Conservation (phyloP, 2,797 vertebrate species). For the Cuculus canorus region DNA sequence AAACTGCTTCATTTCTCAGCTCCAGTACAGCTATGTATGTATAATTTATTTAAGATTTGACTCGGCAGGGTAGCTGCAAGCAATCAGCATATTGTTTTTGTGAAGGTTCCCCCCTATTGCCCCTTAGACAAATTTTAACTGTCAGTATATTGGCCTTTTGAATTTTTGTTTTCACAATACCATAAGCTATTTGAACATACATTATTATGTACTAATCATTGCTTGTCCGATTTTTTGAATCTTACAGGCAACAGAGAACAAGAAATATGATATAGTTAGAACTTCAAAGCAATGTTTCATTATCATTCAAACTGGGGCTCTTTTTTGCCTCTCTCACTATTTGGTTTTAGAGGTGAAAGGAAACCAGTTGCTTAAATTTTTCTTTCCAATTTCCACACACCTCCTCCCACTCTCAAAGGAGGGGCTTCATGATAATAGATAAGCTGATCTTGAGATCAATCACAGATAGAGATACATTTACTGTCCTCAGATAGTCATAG, state of each 20-base stretch:
- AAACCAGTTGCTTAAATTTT: conserved; percentile 49
- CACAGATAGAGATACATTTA: conserved; percentile 66
- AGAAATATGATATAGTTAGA: conserved; percentile 51
- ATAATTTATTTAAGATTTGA: conserved; percentile 71
- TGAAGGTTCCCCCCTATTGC: conserved; percentile 40
- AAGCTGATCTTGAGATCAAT: conserved; percentile 56
- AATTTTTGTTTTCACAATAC: conserved; percentile 68
- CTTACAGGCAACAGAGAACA: conserved; percentile 38
- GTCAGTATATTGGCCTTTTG: conserved; percentile 55
- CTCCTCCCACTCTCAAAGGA: conserved; percentile 8
- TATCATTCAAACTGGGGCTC: conserved; percentile 18
- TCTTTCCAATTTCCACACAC: conserved; percentile 40
- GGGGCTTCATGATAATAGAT: conserved; percentile 31
- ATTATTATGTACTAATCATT: conserved; percentile 64
- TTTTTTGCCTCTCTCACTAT: conserved; percentile 33
- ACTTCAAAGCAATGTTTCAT: conserved; percentile 43
- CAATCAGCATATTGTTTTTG: conserved; percentile 66
- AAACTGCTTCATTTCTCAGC: conserved; percentile 43
- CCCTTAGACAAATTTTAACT: conserved; percentile 67
- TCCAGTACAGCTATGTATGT: conserved; percentile 27
- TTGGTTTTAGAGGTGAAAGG: conserved; percentile 49
- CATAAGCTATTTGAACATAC: conserved; percentile 62
- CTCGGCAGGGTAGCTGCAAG: conserved; percentile 56
- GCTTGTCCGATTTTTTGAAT: conserved; percentile 47
- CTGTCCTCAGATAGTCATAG: conserved; percentile 65